Percentiles rank a stretch among this genome's conserved stretches.
phyloP scores from a whole-genome alignment of 1,140 invertebrate species.

The Hestina assimilis region DNA sequence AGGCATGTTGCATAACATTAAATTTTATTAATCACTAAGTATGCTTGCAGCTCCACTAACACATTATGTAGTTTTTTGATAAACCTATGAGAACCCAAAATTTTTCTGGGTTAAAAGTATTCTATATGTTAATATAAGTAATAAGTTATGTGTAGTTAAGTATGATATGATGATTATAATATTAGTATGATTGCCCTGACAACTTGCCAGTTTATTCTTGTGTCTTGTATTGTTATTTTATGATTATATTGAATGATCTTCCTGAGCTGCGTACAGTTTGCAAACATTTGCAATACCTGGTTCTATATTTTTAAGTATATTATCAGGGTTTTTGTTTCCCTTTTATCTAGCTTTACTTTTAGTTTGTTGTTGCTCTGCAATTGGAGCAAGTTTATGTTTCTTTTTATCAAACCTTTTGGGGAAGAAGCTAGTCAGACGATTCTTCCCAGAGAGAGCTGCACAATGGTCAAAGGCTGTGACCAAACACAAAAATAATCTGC shows the following conservation, averaged over 20 bases:
- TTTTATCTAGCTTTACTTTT: conserved; percentile 93
- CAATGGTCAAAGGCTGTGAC: conserved; percentile 92
- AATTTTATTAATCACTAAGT: too few relatives aligned
- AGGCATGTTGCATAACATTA: too few relatives aligned
- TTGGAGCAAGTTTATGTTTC: conserved; percentile 98
- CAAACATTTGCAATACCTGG: conserved; percentile 99
- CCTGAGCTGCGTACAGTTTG: conserved; percentile 83
- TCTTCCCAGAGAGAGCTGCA: conserved; percentile 92
- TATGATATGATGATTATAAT: too few relatives aligned
- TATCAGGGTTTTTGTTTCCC: conserved; percentile 98
- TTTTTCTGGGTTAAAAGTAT: too few relatives aligned
- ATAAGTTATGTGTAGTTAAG: too few relatives aligned
- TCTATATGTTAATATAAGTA: too few relatives aligned
- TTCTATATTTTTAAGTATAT: conserved; percentile 97
- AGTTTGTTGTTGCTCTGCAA: conserved; percentile 97
- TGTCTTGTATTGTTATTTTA: too few relatives aligned
- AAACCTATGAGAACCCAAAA: too few relatives aligned
- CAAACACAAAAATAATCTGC: conserved; percentile 92
- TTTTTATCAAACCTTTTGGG: conserved; percentile 94
- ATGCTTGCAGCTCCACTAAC: too few relatives aligned
- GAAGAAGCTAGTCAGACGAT: conserved; percentile 89
- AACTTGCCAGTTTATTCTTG: too few relatives aligned
- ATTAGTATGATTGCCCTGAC: too few relatives aligned
- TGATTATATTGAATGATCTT: conserved; percentile 23
- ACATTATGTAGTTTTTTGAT: too few relatives aligned